These are phyloP conservation scores for Biston betularia DNA, from an alignment of 2,888 invertebrate genomes.

Conservation along the genomic window DNA sequence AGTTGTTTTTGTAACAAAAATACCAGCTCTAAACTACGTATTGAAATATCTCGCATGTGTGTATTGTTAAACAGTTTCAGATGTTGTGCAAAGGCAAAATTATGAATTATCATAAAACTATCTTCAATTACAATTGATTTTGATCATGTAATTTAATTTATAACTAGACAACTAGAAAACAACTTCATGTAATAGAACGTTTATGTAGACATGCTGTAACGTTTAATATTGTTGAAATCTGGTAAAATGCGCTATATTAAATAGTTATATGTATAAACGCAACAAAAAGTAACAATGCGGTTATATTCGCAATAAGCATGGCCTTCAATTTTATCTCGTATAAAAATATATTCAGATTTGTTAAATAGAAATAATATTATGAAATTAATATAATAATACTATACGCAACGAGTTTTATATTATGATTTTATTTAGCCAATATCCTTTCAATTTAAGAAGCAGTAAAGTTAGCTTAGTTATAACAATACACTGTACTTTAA, in stretches of 20 bases:
- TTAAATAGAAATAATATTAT: conserved; percentile 14
- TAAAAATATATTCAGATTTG: conserved; percentile 19
- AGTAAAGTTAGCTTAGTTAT: conserved; percentile 35
- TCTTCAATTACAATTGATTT: background rate
- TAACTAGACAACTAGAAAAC: conserved; percentile 11
- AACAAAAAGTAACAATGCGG: conserved; percentile 30
- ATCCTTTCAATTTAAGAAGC: conserved; percentile 1
- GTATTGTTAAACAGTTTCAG: background rate
- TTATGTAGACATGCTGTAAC: conserved; percentile 12
- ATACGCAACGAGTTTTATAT: conserved; percentile 25
- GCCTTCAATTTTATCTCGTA: conserved; percentile 38
- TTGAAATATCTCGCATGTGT: background rate
- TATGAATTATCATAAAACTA: conserved; percentile 1
- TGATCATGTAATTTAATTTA: conserved; percentile 15
- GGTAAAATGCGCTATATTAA: conserved; percentile 1
- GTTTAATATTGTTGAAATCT: conserved; percentile 14
- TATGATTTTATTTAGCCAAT: conserved; percentile 7
- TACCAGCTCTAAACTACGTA: background rate
- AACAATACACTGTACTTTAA: conserved; percentile 26
- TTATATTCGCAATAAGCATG: conserved; percentile 30
- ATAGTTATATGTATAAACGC: conserved; percentile 26
- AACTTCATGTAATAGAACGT: conserved; percentile 19
- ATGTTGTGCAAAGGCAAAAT: background rate
- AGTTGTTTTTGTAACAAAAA: background rate
- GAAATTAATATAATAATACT: conserved; percentile 2